Conservation (phyloP, 2,113 vertebrate genomes). For the Limanda limanda region DNA sequence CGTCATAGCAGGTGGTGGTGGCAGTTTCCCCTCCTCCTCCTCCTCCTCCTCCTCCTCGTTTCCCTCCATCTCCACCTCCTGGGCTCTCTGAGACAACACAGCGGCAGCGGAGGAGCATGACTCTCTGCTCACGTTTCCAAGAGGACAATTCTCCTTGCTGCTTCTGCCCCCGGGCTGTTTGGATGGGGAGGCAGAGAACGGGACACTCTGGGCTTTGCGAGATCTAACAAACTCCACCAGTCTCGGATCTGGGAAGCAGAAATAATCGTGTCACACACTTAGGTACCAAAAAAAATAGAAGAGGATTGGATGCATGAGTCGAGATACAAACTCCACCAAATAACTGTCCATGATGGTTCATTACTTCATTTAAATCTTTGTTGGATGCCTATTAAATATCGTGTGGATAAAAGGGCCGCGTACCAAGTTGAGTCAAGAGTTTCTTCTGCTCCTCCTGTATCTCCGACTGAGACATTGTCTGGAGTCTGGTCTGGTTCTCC, state of each 20-base stretch:
- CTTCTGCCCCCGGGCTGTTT: conserved; percentile 34
- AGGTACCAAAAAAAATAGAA: conserved; percentile 6
- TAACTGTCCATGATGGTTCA: background rate
- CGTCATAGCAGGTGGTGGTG: conserved; percentile 54
- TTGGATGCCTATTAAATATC: background rate
- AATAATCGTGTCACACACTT: conserved; percentile 31
- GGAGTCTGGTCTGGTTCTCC: conserved; percentile 89
- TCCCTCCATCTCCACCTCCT: conserved; percentile 71
- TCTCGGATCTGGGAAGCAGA: conserved; percentile 85
- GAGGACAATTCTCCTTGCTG: conserved; percentile 21
- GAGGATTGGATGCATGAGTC: background rate
- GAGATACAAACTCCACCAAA: background rate
- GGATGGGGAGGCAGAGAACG: conserved; percentile 50
- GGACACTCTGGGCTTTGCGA: conserved; percentile 62
- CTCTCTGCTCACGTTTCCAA: conserved; percentile 28
- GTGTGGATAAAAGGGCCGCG: conserved; percentile 7
- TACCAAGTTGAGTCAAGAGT: conserved; percentile 91
- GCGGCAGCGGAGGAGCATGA: conserved; percentile 25
- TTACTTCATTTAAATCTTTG: background rate
- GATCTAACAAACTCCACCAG: conserved; percentile 92
- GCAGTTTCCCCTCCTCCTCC: conserved; percentile 51
- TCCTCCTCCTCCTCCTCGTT: conserved; percentile 48
- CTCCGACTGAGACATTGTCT: conserved; percentile 85
- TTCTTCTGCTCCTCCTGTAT: conserved; percentile 89
- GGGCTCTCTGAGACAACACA: conserved; percentile 29